Base-by-base conservation (phyloP, 2,888 invertebrate species). In the Aporophyla nigra region DNA sequence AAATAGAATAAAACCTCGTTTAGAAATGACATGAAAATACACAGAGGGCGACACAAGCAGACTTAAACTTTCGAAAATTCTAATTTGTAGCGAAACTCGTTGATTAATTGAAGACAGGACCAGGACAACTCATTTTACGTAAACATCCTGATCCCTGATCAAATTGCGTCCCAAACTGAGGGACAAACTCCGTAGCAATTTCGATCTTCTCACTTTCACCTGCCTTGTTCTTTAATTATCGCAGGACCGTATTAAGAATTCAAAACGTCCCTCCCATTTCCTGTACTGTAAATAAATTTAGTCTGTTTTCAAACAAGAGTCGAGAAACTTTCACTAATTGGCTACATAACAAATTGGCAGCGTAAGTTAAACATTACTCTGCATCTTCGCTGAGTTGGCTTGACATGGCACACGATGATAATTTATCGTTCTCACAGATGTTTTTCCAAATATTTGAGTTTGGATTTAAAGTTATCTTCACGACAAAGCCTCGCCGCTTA, bases 301-400 rank as follows among this genome's bases (percentile, higher is more conserved):
- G 78, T 82, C 69, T 79, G 82, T 86, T 87, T 78, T 78, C 59
- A 85, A 87, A 79, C 82, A 82, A 78, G 84, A 79, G 80, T 81
- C 67, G 86, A 76, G 88, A 83, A 88, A 88, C 84, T 88, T 90
- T 85, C 74, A 81, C 87, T 91, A 91, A 91, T 90, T 91, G 83
- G 84, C 87, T 83, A 89, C 86, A 83, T 87, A 88, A 90, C 87
- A 87, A 91, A 91, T 91, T 90, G 87, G 86, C 83, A 88, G 85
- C 72, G 86, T 88, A 88, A 90, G 86, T 89, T 89, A 87, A 88
- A 86, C 86, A 86, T 83, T 78, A 81, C 79, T 85, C 71, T 85
- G 86, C 83, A 85, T 87, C 86, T 84, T 85, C 62, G 49, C 74
- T 59, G 46, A 80, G 72, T 80, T 85, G 53, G 24, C 76, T 81